A percentile compares a stretch with the other conserved stretches of the same genome.
These are phyloP conservation scores for Oreochromis niloticus DNA, from an alignment of 2,113 vertebrate species.

Conservation along the genomic window DNA sequence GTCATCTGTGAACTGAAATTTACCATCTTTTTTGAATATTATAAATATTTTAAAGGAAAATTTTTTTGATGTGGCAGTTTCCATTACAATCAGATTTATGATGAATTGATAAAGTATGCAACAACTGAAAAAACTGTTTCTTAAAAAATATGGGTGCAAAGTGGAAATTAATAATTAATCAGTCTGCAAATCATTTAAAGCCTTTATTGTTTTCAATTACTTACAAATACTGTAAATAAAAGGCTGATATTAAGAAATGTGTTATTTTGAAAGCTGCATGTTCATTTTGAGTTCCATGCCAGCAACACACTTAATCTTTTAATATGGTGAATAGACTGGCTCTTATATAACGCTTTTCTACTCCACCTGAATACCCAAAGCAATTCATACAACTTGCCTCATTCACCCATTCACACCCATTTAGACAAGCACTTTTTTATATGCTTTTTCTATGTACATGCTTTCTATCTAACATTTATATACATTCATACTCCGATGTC, in stretches of 20 bases:
- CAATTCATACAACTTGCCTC: background rate
- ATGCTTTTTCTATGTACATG: background rate
- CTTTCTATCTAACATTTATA: background rate
- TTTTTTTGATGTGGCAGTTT: background rate
- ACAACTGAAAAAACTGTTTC: background rate
- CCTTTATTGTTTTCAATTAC: background rate
- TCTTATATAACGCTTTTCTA: background rate
- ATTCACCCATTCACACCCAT: background rate
- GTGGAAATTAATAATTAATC: background rate
- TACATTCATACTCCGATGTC: background rate
- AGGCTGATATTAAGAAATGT: background rate
- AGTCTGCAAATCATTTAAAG: background rate
- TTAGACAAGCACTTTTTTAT: background rate
- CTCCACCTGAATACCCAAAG: background rate
- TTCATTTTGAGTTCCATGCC: background rate
- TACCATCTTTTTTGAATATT: background rate
- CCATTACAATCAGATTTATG: background rate
- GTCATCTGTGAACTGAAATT: background rate
- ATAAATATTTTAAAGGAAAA: background rate
- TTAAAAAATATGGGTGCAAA: background rate
- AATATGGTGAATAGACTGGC: accelerated
- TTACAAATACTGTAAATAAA: background rate
- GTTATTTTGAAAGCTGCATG: background rate
- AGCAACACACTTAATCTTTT: background rate
- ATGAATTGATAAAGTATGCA: background rate